Evolutionary conservation across 2,797 vertebrate species (phyloP).

Genomic region (Danio choprae): DNA sequence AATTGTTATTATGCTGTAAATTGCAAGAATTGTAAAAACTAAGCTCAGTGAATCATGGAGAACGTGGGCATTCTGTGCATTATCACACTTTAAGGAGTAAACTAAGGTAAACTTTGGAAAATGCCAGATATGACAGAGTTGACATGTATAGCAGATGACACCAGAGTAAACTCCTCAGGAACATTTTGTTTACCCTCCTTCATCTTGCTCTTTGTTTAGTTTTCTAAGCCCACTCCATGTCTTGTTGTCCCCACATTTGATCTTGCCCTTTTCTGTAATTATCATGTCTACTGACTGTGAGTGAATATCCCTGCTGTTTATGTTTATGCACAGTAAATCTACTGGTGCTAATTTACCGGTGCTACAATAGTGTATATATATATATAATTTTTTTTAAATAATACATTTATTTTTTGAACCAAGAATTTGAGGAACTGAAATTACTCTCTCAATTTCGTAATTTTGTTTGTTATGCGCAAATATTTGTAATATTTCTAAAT

Average conservation of each 20-base stretch:
- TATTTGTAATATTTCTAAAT: no score
- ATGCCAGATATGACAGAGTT: constrained; percentile 17
- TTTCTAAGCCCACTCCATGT: constrained; percentile 15
- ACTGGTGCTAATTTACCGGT: no score
- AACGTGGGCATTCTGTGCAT: background rate
- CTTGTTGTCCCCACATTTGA: constrained; percentile 7
- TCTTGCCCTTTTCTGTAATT: constrained; percentile 58
- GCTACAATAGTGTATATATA: no score
- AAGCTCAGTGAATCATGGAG: background rate
- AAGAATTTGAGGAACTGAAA: no score
- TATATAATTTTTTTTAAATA: no score
- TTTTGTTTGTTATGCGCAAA: no score
- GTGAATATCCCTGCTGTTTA: constrained; percentile 57
- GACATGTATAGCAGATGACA: background rate
- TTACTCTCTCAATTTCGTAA: no score
- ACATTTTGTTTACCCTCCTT: constrained; percentile 27
- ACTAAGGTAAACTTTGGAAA: constrained; percentile 20
- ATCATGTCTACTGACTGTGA: constrained; percentile 56
- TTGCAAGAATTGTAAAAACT: background rate
- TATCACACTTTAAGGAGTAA: background rate
- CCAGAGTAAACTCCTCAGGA: constrained; percentile 20
- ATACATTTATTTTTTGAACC: no score
- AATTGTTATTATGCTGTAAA: background rate
- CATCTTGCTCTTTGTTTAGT: constrained; percentile 34
- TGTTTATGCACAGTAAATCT: no score